Conservation (phyloP, 1,140 invertebrate species). For the Maconellicoccus hirsutus region DNA sequence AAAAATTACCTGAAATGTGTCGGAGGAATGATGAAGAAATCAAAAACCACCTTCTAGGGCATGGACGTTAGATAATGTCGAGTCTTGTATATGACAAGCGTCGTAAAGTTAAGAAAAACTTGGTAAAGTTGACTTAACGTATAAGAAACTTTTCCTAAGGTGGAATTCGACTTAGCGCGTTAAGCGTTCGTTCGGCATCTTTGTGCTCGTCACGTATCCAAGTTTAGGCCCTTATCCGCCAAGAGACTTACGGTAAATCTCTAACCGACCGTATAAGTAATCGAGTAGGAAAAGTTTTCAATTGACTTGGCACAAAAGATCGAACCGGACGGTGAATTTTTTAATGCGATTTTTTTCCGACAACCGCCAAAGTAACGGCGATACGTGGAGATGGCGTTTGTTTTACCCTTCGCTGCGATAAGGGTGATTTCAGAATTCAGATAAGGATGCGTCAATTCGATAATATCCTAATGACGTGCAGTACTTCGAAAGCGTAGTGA, state of each 20-base stretch:
- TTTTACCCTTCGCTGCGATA: too few species aligned
- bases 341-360: too few species aligned
- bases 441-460: too few species aligned
- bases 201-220: neutral
- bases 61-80: neutral
- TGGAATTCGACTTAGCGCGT: neutral
- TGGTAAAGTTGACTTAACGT: neutral
- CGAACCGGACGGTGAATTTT: neutral
- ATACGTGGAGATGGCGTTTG: neutral
- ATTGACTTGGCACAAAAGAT: neutral
- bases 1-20: too few species aligned
- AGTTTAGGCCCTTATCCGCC: neutral
- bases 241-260: neutral
- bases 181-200: too few species aligned
- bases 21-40: too few species aligned
- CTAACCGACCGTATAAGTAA: constrained; percentile 3
- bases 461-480: too few species aligned
- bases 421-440: too few species aligned
- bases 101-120: neutral
- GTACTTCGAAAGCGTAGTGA: too few species aligned
- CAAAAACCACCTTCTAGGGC: too few species aligned
- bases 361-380: neutral
- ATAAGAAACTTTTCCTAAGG: neutral
- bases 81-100: neutral
- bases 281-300: neutral